A percentile compares a stretch with the other conserved stretches of the same genome.
Conservation (phyloP, 2,888 invertebrate species). For the Tyria jacobaeae region DNA sequence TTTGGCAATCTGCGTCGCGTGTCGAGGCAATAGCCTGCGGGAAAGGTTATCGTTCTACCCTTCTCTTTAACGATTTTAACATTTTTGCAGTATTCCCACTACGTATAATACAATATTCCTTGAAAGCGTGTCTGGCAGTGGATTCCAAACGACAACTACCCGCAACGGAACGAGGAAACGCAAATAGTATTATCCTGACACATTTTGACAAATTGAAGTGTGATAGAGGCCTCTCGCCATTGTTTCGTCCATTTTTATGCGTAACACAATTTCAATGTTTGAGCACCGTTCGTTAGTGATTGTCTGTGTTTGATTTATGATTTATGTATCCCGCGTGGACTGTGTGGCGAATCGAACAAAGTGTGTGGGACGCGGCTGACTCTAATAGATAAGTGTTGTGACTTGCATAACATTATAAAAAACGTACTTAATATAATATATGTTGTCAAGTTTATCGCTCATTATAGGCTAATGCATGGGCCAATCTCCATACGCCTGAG, state of each 20-base stretch:
- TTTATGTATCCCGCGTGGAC: conserved; percentile 67
- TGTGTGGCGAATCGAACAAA: conserved; percentile 66
- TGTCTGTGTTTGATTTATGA: conserved; percentile 78
- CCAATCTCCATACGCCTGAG: conserved; percentile 33
- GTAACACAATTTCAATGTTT: conserved; percentile 75
- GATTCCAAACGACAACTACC: conserved; percentile 51
- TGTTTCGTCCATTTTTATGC: conserved; percentile 76
- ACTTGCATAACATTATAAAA: conserved; percentile 30
- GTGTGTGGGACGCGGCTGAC: conserved; percentile 52
- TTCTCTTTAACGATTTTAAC: conserved; percentile 55
- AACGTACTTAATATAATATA: too few species aligned
- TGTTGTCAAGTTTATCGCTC: conserved; percentile 34
- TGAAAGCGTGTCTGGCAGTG: conserved; percentile 63
- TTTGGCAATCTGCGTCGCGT: conserved; percentile 55
- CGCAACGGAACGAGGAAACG: conserved; percentile 53
- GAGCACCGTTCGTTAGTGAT: conserved; percentile 80
- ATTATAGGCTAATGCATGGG: conserved; percentile 27
- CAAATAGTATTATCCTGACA: conserved; percentile 68
- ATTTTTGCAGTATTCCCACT: conserved; percentile 59
- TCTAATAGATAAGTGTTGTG: conserved; percentile 22
- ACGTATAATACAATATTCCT: conserved; percentile 69
- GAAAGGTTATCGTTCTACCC: conserved; percentile 46
- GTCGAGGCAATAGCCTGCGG: conserved; percentile 52
- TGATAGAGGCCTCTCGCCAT: conserved; percentile 67
- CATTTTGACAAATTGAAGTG: conserved; percentile 79